Evolutionary conservation across 2,888 invertebrate genomes (phyloP).

Genomic region (Phalangium opilio): DNA sequence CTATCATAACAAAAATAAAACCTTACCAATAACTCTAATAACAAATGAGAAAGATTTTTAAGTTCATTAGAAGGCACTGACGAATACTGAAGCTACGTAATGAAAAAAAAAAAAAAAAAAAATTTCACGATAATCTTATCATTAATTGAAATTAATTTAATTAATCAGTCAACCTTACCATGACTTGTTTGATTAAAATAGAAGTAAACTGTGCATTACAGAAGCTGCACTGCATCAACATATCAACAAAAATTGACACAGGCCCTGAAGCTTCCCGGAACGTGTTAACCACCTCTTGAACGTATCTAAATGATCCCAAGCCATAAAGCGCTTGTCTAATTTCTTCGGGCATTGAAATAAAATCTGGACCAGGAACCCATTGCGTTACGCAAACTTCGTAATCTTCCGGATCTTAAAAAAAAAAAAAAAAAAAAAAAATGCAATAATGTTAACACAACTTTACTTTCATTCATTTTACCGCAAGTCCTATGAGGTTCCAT

Average conservation of each 20-base stretch:
- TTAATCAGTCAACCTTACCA: too few relatives aligned
- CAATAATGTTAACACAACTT: slow-evolving; percentile 5
- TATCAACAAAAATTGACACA: slow-evolving; percentile 27
- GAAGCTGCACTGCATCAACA: slow-evolving; percentile 31
- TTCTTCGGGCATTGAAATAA: slow-evolving; percentile 28
- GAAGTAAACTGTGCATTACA: slow-evolving; percentile 30
- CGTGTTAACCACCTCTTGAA: slow-evolving; percentile 32
- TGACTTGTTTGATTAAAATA: slow-evolving; percentile 29
- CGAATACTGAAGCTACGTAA: slow-evolving; percentile 30
- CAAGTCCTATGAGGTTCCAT: slow-evolving; percentile 26
- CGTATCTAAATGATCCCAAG: slow-evolving; percentile 26
- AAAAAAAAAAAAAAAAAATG: background rate
- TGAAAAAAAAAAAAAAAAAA: slow-evolving; percentile 7
- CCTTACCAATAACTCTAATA: slow-evolving; percentile 33
- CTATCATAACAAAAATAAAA: slow-evolving; percentile 3
- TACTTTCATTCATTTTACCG: slow-evolving; percentile 22
- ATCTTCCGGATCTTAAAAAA: background rate
- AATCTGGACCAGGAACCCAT: slow-evolving; percentile 13
- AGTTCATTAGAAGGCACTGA: slow-evolving; percentile 34
- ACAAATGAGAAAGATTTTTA: slow-evolving; percentile 31
- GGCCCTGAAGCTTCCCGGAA: slow-evolving; percentile 28
- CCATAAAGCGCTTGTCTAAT: slow-evolving; percentile 23
- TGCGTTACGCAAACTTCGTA: background rate
- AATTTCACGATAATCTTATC: background rate
- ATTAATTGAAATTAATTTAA: slow-evolving; percentile 3